Base-by-base conservation (phyloP, 92 coral and sea anemone species). In the Phenganax subtilis region DNA sequence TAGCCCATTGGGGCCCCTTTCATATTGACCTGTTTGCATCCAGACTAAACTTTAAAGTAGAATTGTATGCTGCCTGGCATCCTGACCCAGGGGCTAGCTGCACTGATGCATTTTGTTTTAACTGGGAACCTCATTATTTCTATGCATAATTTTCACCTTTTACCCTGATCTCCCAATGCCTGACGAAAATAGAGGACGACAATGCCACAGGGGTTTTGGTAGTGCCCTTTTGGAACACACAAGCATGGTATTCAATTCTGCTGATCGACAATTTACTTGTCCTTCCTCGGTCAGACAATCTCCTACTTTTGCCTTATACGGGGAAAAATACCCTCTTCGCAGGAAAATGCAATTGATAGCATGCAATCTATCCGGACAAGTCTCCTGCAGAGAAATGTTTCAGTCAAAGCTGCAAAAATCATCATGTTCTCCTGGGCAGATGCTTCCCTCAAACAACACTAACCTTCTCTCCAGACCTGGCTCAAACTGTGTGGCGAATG, bases 141-240 rank as follows among this genome's bases (percentile, higher is more conserved):
- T 75, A 83, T 64, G 51, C 68, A n/a, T n/a, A n/a, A 27, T 77
- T 84, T 17, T 84, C 77, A 17, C 72, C 87, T 15, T 85, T 85
- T 76, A 79, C 79, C n/a, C 28, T 85, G 56, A 77, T 85, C 17
- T 6, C 85, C 31, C 37, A 25, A 51, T 79, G 64, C 55, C 76
- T 85, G 57, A 66, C 53, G 75, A 85, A 85, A 55, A 79, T 61
- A 69, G 87, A 79, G 56, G 16, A 14, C n/a, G 63, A 79, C 80
- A 14, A 80, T 17, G 87, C 87, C 10, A 62, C 69, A 61, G 85
- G 85, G 4, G 76, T 61, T 0, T 15, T 85, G 0, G 52, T 85
- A 27, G 44, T 85, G 9, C 88, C 87, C 2, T 8, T 77, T 11
- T 85, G 87, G 80, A 71, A 63, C 65, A 86, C 86, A 15, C 80